Base-by-base conservation (phyloP, 1,140 invertebrate species). In the Cyrtorhinus lividipennis region DNA sequence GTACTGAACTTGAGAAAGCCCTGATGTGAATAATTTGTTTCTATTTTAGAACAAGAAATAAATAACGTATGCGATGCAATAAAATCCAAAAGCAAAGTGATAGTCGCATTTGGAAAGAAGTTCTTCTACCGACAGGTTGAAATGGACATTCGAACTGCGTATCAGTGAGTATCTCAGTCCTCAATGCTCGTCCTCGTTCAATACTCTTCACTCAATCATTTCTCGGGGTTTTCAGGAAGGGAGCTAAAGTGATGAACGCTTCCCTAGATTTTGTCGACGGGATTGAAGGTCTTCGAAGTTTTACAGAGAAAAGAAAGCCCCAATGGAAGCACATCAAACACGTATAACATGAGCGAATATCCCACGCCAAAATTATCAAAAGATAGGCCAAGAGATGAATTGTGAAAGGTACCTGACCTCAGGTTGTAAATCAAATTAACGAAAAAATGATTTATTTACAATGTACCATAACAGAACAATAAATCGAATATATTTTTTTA, bases 231-330 rank as follows among this genome's bases (percentile, higher is more conserved):
- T 73, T 46, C 68, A 80, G 79, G 23, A 62, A 75, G 60, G 79
- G 79, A n/a, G 74, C 72, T 59, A 64, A 74, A 59, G 75, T 84
- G 38, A 96, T 97, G 93, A 80, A 90, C 0, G 75, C 86, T 44
- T 95, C 95, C 79, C 77, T 97, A 13, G 78, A 83, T 61, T 71
- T 89, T 57, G 68, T 73, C 10, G 94, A 98, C 76, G 86, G 86
- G n/a, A 85, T 92, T 72, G 91, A 97, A 76, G 95, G 95, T 25
- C 84, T 98, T 24, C 73, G 73, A 30, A 88, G 92, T 71, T 98
- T 98, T 74, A 77, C 87, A 38, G 83, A 91, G 67, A 98, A 98
- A 74, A 76, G 88, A 62, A 84, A 86, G 74, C 87, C 93, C 3
- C 71, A 71, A 15, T 97, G 92, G 91, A 64, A 63, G 20, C 48